A percentile compares a stretch with the other conserved stretches of the same genome.
Evolutionary conservation across 30 jellyfish, hydroid and myxozoan genomes (phyloP).

Genomic region (Clytia hemisphaerica): DNA sequence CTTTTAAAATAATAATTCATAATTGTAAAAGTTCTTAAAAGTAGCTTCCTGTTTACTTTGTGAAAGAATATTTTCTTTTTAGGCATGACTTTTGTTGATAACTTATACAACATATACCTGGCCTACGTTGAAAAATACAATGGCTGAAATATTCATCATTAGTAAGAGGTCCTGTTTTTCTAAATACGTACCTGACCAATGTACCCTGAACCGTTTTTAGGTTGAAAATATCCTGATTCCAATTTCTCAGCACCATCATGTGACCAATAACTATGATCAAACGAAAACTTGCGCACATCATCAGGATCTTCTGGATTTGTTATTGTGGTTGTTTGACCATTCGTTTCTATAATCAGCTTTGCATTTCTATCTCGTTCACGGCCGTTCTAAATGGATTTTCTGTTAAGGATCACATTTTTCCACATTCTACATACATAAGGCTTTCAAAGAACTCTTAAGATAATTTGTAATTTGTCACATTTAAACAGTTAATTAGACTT

Average conservation of each 20-base stretch:
- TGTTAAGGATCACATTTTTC: conserved; percentile 28
- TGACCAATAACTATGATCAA: conserved; percentile 89
- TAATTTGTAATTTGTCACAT: too few species aligned
- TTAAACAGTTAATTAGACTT: too few species aligned
- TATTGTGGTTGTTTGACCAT: conserved; percentile 68
- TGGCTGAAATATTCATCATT: too few species aligned
- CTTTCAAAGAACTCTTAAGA: too few species aligned
- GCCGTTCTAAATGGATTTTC: conserved; percentile 26
- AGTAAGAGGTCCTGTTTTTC: too few species aligned
- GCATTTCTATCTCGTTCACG: conserved; percentile 75
- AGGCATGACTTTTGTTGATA: too few species aligned
- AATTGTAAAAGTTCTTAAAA: too few species aligned
- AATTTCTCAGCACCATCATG: conserved; percentile 68
- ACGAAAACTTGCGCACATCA: conserved; percentile 48
- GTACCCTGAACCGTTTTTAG: conserved; percentile 38
- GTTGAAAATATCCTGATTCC: conserved; percentile 70
- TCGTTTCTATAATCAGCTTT: conserved; percentile 45
- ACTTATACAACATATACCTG: too few species aligned
- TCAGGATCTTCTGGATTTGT: conserved; percentile 54
- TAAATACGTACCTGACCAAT: conserved; percentile 66
- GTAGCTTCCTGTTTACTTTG: too few species aligned
- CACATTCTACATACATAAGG: neutral
- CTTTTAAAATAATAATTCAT: too few species aligned
- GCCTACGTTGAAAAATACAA: too few species aligned
- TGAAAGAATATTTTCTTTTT: too few species aligned